Percentiles rank a stretch among this genome's conserved stretches.
Evolutionary conservation across 1,140 invertebrate genomes (phyloP).

Genomic region (Teleopsis dalmanni): DNA sequence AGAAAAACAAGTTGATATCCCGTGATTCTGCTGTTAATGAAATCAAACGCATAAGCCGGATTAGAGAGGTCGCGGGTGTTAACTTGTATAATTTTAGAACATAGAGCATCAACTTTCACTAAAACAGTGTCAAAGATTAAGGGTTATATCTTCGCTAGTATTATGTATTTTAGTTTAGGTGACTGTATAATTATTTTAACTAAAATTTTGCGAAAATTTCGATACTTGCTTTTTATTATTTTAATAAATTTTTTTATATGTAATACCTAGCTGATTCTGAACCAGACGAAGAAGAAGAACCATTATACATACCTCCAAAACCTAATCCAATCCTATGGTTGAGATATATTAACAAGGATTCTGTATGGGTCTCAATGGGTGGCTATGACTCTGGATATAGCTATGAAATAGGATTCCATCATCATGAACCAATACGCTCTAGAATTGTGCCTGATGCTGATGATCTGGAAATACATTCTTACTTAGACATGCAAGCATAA

Average conservation of each 20-base stretch:
- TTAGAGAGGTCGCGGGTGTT: no score
- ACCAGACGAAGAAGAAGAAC: conserved; percentile 49
- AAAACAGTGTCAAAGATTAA: no score
- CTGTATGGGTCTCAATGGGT: conserved; percentile 54
- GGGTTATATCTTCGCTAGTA: no score
- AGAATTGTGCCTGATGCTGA: conserved; percentile 47
- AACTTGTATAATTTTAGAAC: no score
- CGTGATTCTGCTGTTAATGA: no score
- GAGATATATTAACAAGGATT: conserved; percentile 45
- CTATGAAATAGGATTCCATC: conserved; percentile 55
- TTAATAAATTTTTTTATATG: conserved; percentile 1
- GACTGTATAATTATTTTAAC: no score
- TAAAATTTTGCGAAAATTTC: no score
- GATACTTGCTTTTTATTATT: no score
- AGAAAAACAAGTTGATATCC: no score
- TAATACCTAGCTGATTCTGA: conserved; percentile 48
- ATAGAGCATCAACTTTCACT: no score
- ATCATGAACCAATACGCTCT: conserved; percentile 30
- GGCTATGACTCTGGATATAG: conserved; percentile 68
- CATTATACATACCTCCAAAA: conserved; percentile 50
- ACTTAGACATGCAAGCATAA: conserved; percentile 47
- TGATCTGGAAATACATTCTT: conserved; percentile 52
- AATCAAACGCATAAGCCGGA: no score
- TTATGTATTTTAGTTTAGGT: no score
- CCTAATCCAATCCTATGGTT: conserved; percentile 50